Conservation (phyloP, 2,888 invertebrate species). For the Apotomis betuletana region DNA sequence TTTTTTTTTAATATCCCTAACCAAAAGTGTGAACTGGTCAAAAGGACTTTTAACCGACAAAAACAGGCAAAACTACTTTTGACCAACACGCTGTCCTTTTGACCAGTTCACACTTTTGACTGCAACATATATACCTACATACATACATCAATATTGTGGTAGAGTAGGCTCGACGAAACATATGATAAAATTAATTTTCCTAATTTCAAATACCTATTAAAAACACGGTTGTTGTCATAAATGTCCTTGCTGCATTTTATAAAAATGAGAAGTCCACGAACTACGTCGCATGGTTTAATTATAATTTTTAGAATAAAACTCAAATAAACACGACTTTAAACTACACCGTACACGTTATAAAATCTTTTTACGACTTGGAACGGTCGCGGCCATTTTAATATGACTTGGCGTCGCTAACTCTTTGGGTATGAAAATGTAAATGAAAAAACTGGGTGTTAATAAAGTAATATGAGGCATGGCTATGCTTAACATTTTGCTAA, state of each 20-base stretch:
- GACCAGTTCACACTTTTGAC: too few species aligned
- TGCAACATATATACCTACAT: too few species aligned
- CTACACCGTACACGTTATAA: conserved; percentile 17
- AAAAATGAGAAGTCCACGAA: background rate
- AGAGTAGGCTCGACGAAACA: too few species aligned
- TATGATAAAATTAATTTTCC: too few species aligned
- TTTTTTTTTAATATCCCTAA: too few species aligned
- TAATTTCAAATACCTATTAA: too few species aligned
- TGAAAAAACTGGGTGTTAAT: background rate
- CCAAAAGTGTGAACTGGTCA: too few species aligned
- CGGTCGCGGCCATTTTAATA: conserved; percentile 19
- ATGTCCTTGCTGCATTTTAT: background rate
- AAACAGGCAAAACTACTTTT: too few species aligned
- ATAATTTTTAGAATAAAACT: conserved; percentile 17
- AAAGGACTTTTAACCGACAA: too few species aligned
- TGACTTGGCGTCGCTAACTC: conserved; percentile 5
- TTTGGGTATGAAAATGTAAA: conserved; percentile 2
- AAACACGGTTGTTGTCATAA: background rate
- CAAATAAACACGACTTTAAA: conserved; percentile 15
- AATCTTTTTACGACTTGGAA: conserved; percentile 18
- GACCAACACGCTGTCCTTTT: too few species aligned
- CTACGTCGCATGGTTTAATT: background rate
- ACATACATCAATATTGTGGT: too few species aligned
- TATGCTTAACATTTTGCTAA: background rate
- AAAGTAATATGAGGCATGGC: background rate